These are phyloP conservation scores for Yponomeuta plumbellus DNA, from an alignment of 2,888 invertebrate genomes.

Conservation along the genomic window DNA sequence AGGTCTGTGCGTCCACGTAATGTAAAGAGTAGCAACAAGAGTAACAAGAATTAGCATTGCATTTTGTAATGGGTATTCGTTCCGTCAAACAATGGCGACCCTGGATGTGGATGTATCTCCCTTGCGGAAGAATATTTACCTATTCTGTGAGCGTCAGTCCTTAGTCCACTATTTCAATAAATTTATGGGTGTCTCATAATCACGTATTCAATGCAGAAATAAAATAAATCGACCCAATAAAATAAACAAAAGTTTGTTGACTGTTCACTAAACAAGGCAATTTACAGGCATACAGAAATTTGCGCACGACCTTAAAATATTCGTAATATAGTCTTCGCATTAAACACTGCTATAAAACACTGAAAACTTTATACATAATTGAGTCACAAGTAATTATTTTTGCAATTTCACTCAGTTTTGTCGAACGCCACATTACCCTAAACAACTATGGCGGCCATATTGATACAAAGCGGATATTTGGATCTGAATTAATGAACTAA, in stretches of 20 bases:
- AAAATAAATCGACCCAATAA: constrained; percentile 64
- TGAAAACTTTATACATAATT: constrained; percentile 70
- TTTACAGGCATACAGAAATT: constrained; percentile 62
- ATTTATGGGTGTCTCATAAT: constrained; percentile 68
- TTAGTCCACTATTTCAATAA: constrained; percentile 64
- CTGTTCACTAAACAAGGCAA: constrained; percentile 71
- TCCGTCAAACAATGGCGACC: constrained; percentile 75
- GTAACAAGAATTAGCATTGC: constrained; percentile 33
- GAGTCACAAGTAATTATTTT: constrained; percentile 66
- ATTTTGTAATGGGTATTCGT: constrained; percentile 31
- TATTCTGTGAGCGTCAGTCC: constrained; percentile 66
- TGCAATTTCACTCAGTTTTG: constrained; percentile 72
- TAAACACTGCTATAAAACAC: constrained; percentile 71
- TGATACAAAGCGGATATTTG: constrained; percentile 52
- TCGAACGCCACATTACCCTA: constrained; percentile 77
- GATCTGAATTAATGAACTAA: constrained; percentile 30
- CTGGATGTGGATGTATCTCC: constrained; percentile 48
- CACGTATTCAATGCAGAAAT: constrained; percentile 56
- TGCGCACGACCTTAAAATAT: constrained; percentile 60
- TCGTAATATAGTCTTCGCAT: constrained; percentile 57
- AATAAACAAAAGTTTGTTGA: constrained; percentile 78
- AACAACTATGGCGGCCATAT: constrained; percentile 75
- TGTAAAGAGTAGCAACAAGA: constrained; percentile 20
- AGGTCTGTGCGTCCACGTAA: constrained; percentile 17
- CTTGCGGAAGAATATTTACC: constrained; percentile 55